These are phyloP conservation scores for Lampropteryx suffumata DNA, from an alignment of 2,888 invertebrate species.

Conservation along the genomic window DNA sequence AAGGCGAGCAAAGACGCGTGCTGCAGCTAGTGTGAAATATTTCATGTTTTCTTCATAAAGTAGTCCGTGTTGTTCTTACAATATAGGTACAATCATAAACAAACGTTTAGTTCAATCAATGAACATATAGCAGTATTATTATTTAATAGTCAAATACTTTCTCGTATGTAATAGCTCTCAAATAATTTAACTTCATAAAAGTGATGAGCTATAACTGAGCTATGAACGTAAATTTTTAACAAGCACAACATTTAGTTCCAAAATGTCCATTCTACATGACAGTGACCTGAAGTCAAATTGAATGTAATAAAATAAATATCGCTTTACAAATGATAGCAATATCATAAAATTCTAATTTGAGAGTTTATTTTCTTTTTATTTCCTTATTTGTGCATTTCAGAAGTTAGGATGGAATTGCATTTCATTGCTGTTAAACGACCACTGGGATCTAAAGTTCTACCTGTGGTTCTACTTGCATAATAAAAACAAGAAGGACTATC, in stretches of 20 bases:
- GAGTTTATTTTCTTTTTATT: slow-evolving; percentile 19
- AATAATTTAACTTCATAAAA: slow-evolving; percentile 33
- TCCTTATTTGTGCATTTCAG: slow-evolving; percentile 13
- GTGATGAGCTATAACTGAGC: slow-evolving; percentile 45
- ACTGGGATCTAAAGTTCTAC: background rate
- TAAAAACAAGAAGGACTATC: background rate
- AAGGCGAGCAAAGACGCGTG: too few species aligned
- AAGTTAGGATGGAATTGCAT: slow-evolving; percentile 1
- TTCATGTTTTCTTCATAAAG: too few species aligned
- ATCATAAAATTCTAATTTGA: slow-evolving; percentile 22
- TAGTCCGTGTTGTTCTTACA: too few species aligned
- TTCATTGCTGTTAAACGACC: slow-evolving; percentile 2
- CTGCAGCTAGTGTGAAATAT: too few species aligned
- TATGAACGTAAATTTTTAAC: slow-evolving; percentile 54
- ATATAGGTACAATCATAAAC: too few species aligned
- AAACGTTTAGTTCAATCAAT: slow-evolving; percentile 12
- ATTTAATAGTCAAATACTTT: slow-evolving; percentile 16
- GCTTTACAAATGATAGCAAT: slow-evolving; percentile 21
- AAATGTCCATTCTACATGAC: slow-evolving; percentile 12
- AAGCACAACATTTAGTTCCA: slow-evolving; percentile 50
- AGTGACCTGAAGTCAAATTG: slow-evolving; percentile 23
- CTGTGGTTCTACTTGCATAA: background rate
- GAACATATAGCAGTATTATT: slow-evolving; percentile 1
- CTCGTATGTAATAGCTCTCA: slow-evolving; percentile 13
- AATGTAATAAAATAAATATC: slow-evolving; percentile 25